phyloP scores from a whole-genome alignment of 2,888 invertebrate species.

The Xestia c-nigrum region DNA sequence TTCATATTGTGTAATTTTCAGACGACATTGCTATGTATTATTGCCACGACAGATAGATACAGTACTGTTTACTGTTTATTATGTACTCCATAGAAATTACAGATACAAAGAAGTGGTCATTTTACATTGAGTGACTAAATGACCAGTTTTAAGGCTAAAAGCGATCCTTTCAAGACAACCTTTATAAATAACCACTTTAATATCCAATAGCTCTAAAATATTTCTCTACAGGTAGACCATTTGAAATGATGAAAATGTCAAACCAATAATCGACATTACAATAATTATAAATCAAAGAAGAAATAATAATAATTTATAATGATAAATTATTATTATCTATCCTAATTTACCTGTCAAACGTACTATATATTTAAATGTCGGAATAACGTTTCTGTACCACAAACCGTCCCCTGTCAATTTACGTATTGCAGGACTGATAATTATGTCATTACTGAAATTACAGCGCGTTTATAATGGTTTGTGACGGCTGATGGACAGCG shows the following conservation, averaged over 20 bases:
- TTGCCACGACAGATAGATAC: neutral
- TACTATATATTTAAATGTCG: neutral
- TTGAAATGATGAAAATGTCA: neutral
- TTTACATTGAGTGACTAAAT: neutral
- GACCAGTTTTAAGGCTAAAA: neutral
- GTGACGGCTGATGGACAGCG: neutral
- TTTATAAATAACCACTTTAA: neutral
- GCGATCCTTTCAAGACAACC: neutral
- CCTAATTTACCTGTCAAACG: slow-evolving; percentile 13
- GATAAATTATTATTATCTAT: neutral
- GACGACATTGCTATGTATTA: neutral
- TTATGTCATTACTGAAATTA: slow-evolving; percentile 32
- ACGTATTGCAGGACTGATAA: neutral
- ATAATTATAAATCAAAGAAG: neutral
- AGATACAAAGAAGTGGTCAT: neutral
- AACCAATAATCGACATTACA: neutral
- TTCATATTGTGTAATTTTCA: neutral
- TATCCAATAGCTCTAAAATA: neutral
- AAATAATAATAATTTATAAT: no score
- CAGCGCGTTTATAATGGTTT: neutral
- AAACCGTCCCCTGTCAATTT: neutral
- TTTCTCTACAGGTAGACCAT: neutral
- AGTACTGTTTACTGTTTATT: neutral
- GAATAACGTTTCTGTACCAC: neutral
- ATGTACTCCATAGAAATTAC: neutral